A percentile compares a stretch with the other conserved stretches of the same genome.
Conservation (phyloP, 2,888 invertebrate genomes). For the Minunthozetes semirufus region DNA sequence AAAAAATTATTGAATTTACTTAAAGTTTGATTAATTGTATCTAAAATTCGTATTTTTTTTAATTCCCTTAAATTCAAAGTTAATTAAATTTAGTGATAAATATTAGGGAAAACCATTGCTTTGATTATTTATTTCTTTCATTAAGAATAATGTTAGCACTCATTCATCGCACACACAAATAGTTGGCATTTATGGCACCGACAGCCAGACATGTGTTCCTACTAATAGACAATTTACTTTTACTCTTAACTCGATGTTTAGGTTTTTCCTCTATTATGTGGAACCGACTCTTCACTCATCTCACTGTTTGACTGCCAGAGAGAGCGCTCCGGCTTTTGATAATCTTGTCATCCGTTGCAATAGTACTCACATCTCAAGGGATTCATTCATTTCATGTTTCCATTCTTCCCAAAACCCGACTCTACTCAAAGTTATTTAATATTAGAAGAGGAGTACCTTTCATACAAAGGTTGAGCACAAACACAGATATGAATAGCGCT, state of each 20-base stretch:
- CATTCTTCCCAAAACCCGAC: neutral
- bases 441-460: neutral
- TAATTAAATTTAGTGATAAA: too few relatives aligned
- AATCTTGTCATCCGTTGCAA: constrained; percentile 29
- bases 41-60: too few relatives aligned
- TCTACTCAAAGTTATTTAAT: constrained; percentile 3
- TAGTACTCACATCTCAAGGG: constrained; percentile 13
- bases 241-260: neutral
- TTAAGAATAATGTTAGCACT: neutral
- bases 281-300: constrained; percentile 1
- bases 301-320: neutral
- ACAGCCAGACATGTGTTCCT: constrained; percentile 10
- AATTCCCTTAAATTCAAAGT: too few relatives aligned
- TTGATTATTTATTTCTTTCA: too few relatives aligned
- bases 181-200: constrained; percentile 25
- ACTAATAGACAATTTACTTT: constrained; percentile 24
- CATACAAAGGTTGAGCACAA: neutral
- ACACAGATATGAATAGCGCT: neutral
- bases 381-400: constrained; percentile 34
- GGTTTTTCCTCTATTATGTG: neutral
- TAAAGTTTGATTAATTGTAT: too few relatives aligned
- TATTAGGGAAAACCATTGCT: too few relatives aligned
- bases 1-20: too few relatives aligned
- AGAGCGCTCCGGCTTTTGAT: constrained; percentile 17
- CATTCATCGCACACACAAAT: neutral